Evolutionary conservation across 2,797 vertebrate genomes (phyloP), one percentile per base, ranked within the genome.

Genomic region (Paguma larvata): DNA sequence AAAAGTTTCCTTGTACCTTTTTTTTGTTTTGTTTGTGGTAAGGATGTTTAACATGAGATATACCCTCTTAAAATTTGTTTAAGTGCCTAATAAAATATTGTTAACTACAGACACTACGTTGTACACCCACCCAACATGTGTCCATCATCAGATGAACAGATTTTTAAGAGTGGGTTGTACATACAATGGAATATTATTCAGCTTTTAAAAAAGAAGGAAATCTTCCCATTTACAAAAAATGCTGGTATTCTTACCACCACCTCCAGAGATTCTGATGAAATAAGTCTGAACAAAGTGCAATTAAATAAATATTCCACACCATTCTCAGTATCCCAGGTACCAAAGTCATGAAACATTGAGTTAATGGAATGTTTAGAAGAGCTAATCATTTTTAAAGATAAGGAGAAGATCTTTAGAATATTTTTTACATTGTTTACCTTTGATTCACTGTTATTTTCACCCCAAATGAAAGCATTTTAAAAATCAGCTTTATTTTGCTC

Each of bases 391-490:
- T 84, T 46, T 82, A 80, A 6, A 91, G 56, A 82, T 6, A 70
- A 91, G 3, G 8, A 89, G 78, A 56, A 11, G 21, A 48, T 44
- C 56, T n/a, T 82, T 59, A 80, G 25, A 62, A 48, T 27, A 30
- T 65, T 92, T 84, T 73, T 67, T 34, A 38, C 9, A 84, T 72
- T 63, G 27, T 56, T 96, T 91, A 14, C 5, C 82, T 48, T 38
- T 48, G 41, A 82, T 51, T 87, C 56, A 91, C n/a, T 87, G 34
- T 75, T 93, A 53, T 77, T 88, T 88, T 91, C 19, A 70, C 18
- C 34, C 27, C 21, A 85, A 70, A 70, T 38, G 13, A 53, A 79
- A 80, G 25, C 46, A 95, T 65, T 95, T 89, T 0, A 59, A 89
- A 89, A 93, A 38, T 30, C 72, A 84, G n/a, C 16, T 88, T 88